Conservation (phyloP, 2,113 vertebrate genomes). For the Seriola rivoliana region DNA sequence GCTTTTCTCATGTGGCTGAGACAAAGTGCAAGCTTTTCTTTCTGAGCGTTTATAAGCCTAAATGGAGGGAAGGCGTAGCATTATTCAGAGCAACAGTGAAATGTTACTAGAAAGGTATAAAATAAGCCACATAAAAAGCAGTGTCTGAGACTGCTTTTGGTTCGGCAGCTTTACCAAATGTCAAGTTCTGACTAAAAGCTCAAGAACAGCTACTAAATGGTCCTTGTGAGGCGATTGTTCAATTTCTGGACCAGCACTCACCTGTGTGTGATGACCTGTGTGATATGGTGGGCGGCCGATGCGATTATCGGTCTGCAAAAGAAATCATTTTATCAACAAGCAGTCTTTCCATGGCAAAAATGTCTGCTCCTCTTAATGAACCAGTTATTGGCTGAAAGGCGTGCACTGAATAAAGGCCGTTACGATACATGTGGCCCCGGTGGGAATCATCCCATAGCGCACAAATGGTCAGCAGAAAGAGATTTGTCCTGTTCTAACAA, state of each 20-base stretch:
- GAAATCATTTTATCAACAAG: neutral
- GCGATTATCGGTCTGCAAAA: neutral
- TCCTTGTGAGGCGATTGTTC: neutral
- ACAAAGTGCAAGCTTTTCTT: no score
- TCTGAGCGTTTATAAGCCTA: no score
- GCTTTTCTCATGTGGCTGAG: no score
- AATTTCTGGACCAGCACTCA: neutral
- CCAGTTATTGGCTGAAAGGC: neutral
- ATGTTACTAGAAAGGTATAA: neutral
- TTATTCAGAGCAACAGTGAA: neutral
- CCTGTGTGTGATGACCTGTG: neutral
- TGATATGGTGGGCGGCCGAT: neutral
- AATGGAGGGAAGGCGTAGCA: no score
- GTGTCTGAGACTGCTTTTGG: neutral
- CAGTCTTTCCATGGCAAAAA: neutral
- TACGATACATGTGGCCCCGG: neutral
- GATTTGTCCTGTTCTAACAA: conserved; percentile 48
- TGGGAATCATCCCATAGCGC: neutral
- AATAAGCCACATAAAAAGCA: neutral
- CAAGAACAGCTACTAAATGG: neutral
- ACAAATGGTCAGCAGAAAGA: conserved; percentile 10
- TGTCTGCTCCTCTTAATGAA: neutral
- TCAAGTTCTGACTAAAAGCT: neutral
- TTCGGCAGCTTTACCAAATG: neutral
- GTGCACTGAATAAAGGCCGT: neutral